Conservation (phyloP, 2,797 vertebrate species). For the Melanotaenia pygmaea region DNA sequence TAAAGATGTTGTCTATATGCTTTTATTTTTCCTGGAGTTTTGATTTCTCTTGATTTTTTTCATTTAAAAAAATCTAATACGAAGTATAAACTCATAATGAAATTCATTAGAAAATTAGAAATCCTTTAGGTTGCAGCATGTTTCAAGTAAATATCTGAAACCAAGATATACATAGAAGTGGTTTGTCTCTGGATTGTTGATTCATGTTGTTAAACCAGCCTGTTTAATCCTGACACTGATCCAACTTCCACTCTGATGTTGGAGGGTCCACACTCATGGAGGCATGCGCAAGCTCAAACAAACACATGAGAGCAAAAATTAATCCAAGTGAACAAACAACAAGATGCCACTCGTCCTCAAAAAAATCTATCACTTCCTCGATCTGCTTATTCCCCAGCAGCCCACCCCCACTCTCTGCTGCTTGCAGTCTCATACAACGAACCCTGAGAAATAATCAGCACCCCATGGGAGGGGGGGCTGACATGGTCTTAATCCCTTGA, state of each 20-base stretch:
- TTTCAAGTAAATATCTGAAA: no score
- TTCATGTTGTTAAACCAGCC: constrained; percentile 22
- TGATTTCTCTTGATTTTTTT: no score
- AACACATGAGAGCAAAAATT: constrained; percentile 9
- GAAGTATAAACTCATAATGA: neutral
- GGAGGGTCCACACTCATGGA: neutral
- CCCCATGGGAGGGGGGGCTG: constrained; percentile 29
- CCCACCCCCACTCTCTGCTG: constrained; percentile 10
- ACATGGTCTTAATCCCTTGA: constrained; percentile 27
- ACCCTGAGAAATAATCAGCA: constrained; percentile 35
- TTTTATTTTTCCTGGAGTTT: no score
- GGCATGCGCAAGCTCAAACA: neutral
- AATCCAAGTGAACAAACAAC: constrained; percentile 41
- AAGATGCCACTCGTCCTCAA: constrained; percentile 31
- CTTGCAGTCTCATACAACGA: constrained; percentile 21
- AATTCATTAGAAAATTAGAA: no score
- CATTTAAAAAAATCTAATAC: no score
- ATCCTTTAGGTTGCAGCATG: no score
- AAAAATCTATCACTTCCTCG: constrained; percentile 52
- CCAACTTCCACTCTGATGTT: constrained; percentile 19
- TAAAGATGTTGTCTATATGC: no score
- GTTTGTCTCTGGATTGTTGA: constrained; percentile 11
- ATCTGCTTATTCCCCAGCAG: constrained; percentile 39
- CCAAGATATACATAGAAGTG: neutral
- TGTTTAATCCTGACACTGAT: constrained; percentile 32